Evolutionary conservation across 1,140 invertebrate genomes (phyloP).

Genomic region (Drosophila subobscura): DNA sequence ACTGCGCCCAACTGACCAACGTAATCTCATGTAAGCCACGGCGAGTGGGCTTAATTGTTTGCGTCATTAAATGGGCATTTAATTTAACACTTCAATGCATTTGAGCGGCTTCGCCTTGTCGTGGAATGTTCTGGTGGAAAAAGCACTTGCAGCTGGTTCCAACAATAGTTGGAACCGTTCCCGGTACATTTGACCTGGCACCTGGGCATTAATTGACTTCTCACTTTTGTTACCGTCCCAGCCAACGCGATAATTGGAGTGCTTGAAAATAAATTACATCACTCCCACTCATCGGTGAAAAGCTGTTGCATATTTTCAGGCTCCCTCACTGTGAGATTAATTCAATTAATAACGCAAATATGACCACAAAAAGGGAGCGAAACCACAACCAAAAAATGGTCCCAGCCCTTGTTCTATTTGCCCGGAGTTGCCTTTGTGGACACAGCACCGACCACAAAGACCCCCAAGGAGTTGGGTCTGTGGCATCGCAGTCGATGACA

Average conservation of each 20-base stretch:
- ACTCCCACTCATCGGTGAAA: constrained; percentile 10
- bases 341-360: constrained; percentile 50
- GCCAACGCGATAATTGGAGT: constrained; percentile 44
- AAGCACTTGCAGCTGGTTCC: no score
- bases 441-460: constrained; percentile 3
- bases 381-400: not conserved
- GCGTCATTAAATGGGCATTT: constrained; percentile 41
- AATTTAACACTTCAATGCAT: constrained; percentile 34
- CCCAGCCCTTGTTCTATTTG: constrained; percentile 19
- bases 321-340: constrained; percentile 19
- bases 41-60: constrained; percentile 28
- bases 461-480: no score
- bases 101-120: constrained; percentile 8
- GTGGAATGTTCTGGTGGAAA: not conserved
- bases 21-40: constrained; percentile 32
- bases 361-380: constrained; percentile 3
- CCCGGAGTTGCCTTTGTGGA: constrained; percentile 38
- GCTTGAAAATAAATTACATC: constrained; percentile 16
- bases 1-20: not conserved
- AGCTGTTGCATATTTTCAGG: constrained; percentile 44
- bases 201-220: no score
- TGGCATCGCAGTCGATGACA: not conserved
- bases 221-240: not conserved
- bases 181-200: no score
- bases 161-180: no score